Evolutionary conservation across 2,888 invertebrate species (phyloP), one percentile per base, ranked within the genome.

Genomic region (Lithophane ornitopus): DNA sequence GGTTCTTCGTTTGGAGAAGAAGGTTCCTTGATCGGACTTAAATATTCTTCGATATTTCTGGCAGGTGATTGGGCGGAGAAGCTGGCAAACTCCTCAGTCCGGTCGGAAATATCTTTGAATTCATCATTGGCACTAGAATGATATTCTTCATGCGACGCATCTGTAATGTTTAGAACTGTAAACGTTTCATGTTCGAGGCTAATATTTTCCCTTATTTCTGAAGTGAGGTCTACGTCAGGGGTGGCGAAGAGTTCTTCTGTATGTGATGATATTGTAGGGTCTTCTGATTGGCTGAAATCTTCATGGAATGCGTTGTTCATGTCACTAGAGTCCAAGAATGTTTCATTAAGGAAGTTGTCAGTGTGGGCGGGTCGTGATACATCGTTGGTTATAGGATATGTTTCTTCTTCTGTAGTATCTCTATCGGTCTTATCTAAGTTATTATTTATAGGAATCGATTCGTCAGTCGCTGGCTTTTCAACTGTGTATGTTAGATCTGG

Each of bases 261-360:
- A 14, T 77, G 72, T 7, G 79, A 87, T 3, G 86, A 81, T 1
- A 85, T 81, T 3, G 78, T 80, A 7, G 69, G 67, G 11, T 86
- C 84, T 6, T 85, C 86, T 11, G 76, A 70, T 19, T 81, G 80
- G 19, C 82, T 85, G 1, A 85, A 78, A n/a, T 91, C 91, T 80
- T 92, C 92, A 0, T 94, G 89, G 66, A 96, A 96, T 0, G 95
- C 96, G 11, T 93, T 94, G 73, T 96, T 95, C 93, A 95, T 92
- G 39, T 90, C 89, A 28, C 89, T 89, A 6, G 85, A 74, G n/a
- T 91, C 89, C 26, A 91, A 34, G 49, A 87, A 87, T 63, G 92
- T 92, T 83, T 88, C 89, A 22, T 84, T 81, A 2, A 80, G 68
- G 6, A 58, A 46, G 11, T 72, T 71, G 12, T 81, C 84, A 11